These are phyloP conservation scores for Diplazon laetatorius DNA, from an alignment of 2,888 invertebrate species.

Conservation along the genomic window DNA sequence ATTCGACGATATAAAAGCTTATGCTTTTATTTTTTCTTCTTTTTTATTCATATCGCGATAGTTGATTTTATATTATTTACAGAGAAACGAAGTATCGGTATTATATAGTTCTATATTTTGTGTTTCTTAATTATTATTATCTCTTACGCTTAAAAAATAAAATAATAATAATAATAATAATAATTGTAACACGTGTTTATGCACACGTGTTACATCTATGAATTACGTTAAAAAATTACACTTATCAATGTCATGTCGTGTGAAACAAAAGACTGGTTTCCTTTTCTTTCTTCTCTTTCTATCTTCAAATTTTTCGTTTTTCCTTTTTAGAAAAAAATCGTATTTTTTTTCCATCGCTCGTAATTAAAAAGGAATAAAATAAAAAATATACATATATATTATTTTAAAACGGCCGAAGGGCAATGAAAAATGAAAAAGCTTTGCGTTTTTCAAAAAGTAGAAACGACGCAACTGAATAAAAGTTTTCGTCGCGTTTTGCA, in stretches of 20 bases:
- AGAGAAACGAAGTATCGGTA: constrained; percentile 53
- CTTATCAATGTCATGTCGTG: constrained; percentile 60
- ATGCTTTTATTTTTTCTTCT: constrained; percentile 25
- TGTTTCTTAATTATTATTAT: constrained; percentile 61
- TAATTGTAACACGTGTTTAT: constrained; percentile 38
- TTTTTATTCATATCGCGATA: too few species aligned
- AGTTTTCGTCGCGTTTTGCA: too few species aligned
- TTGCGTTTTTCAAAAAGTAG: too few species aligned
- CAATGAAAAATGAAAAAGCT: too few species aligned
- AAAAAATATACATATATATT: too few species aligned
- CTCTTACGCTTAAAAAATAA: constrained; percentile 63
- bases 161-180: too few species aligned
- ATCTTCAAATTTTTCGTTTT: background rate
- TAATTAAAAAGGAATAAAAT: too few species aligned
- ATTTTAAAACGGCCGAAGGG: too few species aligned
- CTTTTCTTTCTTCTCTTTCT: constrained; percentile 15
- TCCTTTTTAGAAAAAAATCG: too few species aligned
- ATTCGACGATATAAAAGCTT: constrained; percentile 78
- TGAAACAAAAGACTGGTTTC: constrained; percentile 60
- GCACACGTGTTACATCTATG: constrained; percentile 60
- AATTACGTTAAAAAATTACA: constrained; percentile 55
- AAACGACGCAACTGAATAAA: too few species aligned
- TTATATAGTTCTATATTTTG: constrained; percentile 57
- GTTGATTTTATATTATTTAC: constrained; percentile 56
- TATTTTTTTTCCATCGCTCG: too few species aligned